These are phyloP conservation scores for Epicampocera succincta DNA, from an alignment of 2,888 invertebrate species.

Conservation along the genomic window DNA sequence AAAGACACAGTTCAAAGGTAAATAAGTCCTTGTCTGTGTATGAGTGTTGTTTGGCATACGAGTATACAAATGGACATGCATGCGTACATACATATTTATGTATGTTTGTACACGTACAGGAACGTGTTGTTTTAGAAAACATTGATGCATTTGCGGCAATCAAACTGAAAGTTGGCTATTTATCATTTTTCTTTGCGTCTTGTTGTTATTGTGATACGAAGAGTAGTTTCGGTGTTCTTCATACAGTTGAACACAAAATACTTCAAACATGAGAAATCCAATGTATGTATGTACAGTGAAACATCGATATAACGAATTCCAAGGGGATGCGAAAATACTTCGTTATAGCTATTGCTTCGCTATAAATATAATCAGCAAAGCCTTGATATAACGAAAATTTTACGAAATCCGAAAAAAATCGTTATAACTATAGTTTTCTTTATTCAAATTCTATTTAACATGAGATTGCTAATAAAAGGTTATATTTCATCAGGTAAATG, in stretches of 20 bases:
- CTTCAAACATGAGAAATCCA: neutral
- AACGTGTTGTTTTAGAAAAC: conserved; percentile 62
- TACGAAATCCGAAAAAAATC: too few relatives aligned
- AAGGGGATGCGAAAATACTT: too few relatives aligned
- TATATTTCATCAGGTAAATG: too few relatives aligned
- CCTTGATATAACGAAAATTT: too few relatives aligned
- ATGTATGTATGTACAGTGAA: neutral
- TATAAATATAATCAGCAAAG: too few relatives aligned
- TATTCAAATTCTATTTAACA: too few relatives aligned
- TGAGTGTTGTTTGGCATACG: neutral
- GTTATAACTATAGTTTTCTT: too few relatives aligned
- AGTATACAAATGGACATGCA: neutral
- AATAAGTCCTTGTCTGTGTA: conserved; percentile 8
- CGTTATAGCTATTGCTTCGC: too few relatives aligned
- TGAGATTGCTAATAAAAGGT: too few relatives aligned
- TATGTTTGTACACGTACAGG: conserved; percentile 18
- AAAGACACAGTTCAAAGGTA: conserved; percentile 16
- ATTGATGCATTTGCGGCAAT: conserved; percentile 67
- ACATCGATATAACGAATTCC: too few relatives aligned
- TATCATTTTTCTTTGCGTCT: conserved; percentile 45
- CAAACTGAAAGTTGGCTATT: conserved; percentile 66
- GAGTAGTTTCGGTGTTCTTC: conserved; percentile 37
- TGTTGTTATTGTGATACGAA: conserved; percentile 42
- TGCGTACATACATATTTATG: neutral
- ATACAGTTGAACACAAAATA: conserved; percentile 8